A percentile compares a stretch with the other conserved stretches of the same genome.
Conservation (phyloP, 1,140 invertebrate genomes). For the Psilanteris sp. region DNA sequence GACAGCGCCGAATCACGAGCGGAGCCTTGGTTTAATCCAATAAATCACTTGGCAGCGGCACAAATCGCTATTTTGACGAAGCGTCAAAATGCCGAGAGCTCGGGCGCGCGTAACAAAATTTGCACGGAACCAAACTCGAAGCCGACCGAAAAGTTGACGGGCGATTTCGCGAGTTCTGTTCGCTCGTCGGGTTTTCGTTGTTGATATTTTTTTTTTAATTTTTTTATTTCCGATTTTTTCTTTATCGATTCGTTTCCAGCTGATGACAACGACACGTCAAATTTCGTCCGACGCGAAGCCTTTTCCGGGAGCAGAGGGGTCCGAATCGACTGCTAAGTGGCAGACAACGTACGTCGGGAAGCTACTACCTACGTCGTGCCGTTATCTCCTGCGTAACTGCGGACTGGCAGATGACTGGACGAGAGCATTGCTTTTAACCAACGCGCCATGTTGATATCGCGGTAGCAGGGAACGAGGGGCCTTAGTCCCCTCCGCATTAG, state of each 20-base stretch:
- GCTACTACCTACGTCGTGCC: slow-evolving; percentile 48
- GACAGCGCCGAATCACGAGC: not conserved
- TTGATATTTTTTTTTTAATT: too few relatives aligned
- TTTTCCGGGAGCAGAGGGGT: not conserved
- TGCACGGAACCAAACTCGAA: too few relatives aligned
- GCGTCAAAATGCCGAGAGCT: too few relatives aligned
- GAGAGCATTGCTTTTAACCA: slow-evolving; percentile 65
- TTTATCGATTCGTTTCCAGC: too few relatives aligned
- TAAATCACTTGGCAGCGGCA: not conserved
- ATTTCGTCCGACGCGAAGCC: not conserved
- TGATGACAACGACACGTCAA: slow-evolving; percentile 25
- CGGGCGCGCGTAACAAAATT: too few relatives aligned
- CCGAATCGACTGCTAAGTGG: slow-evolving; percentile 18
- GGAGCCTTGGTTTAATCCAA: slow-evolving; percentile 1
- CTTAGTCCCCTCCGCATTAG: slow-evolving; percentile 55
- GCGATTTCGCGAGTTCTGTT: too few relatives aligned
- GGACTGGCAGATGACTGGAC: slow-evolving; percentile 62
- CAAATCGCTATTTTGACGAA: too few relatives aligned
- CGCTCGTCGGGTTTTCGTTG: too few relatives aligned
- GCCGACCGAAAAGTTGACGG: too few relatives aligned
- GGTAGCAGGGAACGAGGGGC: slow-evolving; percentile 61
- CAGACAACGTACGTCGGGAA: slow-evolving; percentile 12
- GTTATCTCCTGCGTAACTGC: slow-evolving; percentile 61
- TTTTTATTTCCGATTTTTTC: too few relatives aligned
- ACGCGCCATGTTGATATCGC: slow-evolving; percentile 64